phyloP scores from a whole-genome alignment of 2,113 vertebrate genomes.

The Ciconia stormi region DNA sequence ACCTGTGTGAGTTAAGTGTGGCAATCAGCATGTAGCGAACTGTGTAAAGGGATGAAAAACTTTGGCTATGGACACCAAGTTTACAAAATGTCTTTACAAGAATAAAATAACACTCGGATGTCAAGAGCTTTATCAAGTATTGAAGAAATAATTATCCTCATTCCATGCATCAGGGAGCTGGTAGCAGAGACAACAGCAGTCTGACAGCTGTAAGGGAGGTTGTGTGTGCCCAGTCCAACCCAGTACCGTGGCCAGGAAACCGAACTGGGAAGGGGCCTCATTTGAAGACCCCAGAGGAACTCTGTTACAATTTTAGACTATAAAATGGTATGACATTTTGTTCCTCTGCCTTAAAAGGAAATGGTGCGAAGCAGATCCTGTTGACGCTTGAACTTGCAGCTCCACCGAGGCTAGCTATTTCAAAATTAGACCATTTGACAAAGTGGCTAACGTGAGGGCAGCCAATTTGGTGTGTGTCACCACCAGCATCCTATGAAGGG shows the following conservation, averaged over 20 bases:
- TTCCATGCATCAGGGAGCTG: neutral
- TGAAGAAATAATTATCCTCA: neutral
- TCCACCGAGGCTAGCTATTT: neutral
- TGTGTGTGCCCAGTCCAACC: too few species aligned
- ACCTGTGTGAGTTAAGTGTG: neutral
- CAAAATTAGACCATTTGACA: neutral
- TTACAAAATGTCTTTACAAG: neutral
- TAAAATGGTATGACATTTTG: neutral
- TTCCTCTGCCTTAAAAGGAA: neutral
- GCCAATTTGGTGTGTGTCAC: neutral
- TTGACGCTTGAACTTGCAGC: neutral
- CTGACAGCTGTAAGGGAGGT: neutral
- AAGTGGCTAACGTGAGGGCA: neutral
- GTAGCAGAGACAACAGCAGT: neutral
- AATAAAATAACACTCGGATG: neutral
- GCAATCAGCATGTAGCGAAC: neutral
- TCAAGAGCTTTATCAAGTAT: neutral
- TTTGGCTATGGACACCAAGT: neutral
- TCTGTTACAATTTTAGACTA: rapidly evolving
- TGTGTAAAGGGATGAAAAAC: neutral
- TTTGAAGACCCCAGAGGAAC: neutral
- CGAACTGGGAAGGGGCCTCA: rapidly evolving
- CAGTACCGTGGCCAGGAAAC: neutral
- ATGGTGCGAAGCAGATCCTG: neutral
- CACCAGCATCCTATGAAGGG: neutral